Conservation (phyloP, 2,888 invertebrate species). For the Tipula helvola region DNA sequence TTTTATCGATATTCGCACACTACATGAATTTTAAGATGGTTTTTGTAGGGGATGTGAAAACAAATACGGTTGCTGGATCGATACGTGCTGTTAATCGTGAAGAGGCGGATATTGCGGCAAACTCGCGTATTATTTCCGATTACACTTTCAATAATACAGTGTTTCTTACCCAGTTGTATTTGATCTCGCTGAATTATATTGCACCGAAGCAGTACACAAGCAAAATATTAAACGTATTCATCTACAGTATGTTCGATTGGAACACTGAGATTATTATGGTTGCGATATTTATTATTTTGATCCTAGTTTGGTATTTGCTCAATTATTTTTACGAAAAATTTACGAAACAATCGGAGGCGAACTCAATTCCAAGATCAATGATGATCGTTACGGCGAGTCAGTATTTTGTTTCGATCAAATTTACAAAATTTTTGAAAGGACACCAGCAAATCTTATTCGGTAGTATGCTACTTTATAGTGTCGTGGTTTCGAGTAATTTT, state of each 20-base stretch:
- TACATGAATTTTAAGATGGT: neutral
- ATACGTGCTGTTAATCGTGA: neutral
- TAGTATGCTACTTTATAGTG: neutral
- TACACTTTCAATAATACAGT: neutral
- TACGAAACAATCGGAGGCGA: neutral
- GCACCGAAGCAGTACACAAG: neutral
- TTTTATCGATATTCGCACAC: neutral
- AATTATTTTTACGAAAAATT: neutral
- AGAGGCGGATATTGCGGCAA: neutral
- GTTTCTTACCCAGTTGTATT: neutral
- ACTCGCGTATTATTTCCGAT: neutral
- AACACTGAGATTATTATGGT: neutral
- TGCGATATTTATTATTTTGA: neutral
- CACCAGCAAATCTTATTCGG: neutral
- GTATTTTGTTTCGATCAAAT: neutral
- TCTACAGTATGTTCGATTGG: neutral
- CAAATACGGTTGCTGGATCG: neutral
- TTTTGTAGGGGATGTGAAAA: neutral
- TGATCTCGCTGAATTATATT: neutral
- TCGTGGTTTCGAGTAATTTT: neutral
- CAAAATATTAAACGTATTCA: constrained; percentile 6
- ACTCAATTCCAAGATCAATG: neutral
- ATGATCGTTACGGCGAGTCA: neutral
- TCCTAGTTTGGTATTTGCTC: neutral
- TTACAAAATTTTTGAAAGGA: too few species aligned